A percentile compares a stretch with the other conserved stretches of the same genome.
Conservation (phyloP, 2,888 invertebrate genomes). For the Eumacrocentrus americanus region DNA sequence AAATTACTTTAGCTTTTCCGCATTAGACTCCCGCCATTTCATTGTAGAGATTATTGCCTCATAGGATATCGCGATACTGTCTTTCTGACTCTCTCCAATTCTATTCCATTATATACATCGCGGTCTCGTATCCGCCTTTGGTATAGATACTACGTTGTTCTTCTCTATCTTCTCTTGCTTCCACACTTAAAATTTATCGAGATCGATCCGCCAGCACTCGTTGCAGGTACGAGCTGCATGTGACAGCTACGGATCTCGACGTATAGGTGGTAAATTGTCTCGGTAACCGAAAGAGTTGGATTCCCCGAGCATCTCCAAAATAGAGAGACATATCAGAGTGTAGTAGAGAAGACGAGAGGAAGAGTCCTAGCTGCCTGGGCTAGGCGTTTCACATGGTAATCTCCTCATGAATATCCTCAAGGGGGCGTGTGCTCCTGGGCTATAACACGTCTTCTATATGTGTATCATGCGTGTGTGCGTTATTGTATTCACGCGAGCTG, state of each 20-base stretch:
- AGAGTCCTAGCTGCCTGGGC: slow-evolving; percentile 32
- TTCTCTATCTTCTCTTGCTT: background rate
- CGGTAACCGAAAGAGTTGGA: slow-evolving; percentile 42
- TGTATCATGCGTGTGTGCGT: slow-evolving; percentile 15
- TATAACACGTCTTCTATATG: slow-evolving; percentile 6
- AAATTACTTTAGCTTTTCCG: slow-evolving; percentile 42
- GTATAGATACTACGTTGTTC: slow-evolving; percentile 10
- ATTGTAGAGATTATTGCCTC: slow-evolving; percentile 27
- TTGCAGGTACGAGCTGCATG: slow-evolving; percentile 28
- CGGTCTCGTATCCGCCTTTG: slow-evolving; percentile 3
- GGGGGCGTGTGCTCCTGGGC: slow-evolving; percentile 35
- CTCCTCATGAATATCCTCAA: slow-evolving; percentile 57
- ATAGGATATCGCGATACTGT: slow-evolving; percentile 1
- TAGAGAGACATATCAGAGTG: slow-evolving; percentile 21
- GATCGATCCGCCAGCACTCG: slow-evolving; percentile 27
- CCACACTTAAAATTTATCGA: slow-evolving; percentile 34
- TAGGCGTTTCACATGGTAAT: slow-evolving; percentile 57
- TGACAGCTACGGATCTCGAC: slow-evolving; percentile 6
- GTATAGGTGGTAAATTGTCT: slow-evolving; percentile 40
- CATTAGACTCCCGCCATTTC: slow-evolving; percentile 25
- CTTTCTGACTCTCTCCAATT: slow-evolving; percentile 13
- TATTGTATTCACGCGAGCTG: slow-evolving; percentile 10
- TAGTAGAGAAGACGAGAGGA: slow-evolving; percentile 35
- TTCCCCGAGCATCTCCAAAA: slow-evolving; percentile 34
- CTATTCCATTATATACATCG: slow-evolving; percentile 11